Percentiles rank a stretch among this genome's conserved stretches.
phyloP scores from a whole-genome alignment of 2,113 vertebrate species.

The Odontesthes bonariensis region DNA sequence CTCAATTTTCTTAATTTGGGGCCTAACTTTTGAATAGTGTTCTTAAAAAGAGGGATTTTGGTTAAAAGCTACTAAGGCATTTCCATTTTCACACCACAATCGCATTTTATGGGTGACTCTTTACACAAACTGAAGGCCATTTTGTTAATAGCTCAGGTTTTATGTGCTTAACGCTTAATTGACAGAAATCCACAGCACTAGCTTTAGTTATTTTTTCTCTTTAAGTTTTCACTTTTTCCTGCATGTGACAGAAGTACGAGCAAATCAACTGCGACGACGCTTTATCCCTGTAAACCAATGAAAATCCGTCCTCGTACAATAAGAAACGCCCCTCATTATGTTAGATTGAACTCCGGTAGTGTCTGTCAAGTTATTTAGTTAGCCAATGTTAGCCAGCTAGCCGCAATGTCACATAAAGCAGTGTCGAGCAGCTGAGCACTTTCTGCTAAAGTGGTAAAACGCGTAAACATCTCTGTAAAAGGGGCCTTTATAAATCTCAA shows the following conservation, averaged over 20 bases:
- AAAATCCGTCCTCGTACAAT: accelerated
- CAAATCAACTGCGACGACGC: conserved; percentile 37
- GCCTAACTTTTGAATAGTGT: too few species aligned
- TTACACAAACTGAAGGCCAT: neutral
- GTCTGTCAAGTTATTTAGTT: conserved; percentile 71
- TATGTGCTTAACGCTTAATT: neutral
- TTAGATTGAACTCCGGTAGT: conserved; percentile 67
- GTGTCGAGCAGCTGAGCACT: conserved; percentile 31
- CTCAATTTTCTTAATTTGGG: too few species aligned
- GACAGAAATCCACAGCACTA: neutral
- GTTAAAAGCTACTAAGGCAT: too few species aligned
- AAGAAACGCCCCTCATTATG: conserved; percentile 49
- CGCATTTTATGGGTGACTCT: too few species aligned
- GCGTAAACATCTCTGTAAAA: conserved; percentile 8
- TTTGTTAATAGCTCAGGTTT: neutral
- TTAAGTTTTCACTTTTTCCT: neutral
- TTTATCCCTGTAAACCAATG: conserved; percentile 46
- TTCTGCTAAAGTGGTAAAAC: neutral
- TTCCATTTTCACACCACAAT: too few species aligned
- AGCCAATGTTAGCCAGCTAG: conserved; percentile 48
- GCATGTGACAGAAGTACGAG: neutral
- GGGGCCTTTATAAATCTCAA: neutral
- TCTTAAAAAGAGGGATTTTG: too few species aligned
- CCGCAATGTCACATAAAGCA: conserved; percentile 39
- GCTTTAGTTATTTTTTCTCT: neutral